Evolutionary conservation across 2,888 invertebrate species (phyloP).

Genomic region (Xestobium rufovillosum): DNA sequence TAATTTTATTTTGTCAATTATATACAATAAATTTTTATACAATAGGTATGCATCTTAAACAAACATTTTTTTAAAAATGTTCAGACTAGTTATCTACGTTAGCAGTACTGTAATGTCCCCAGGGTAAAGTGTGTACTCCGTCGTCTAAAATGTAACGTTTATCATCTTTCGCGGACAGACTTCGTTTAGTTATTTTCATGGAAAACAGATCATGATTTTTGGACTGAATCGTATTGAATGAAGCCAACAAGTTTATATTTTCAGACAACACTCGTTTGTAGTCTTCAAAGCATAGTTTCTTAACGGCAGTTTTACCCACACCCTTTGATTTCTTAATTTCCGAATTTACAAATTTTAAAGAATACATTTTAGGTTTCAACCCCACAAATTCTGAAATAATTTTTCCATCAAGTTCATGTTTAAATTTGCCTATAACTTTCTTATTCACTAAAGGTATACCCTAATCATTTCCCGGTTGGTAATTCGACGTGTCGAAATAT

Average conservation of each 20-base stretch:
- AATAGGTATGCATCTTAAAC: too few relatives aligned
- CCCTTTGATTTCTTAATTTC: conserved; percentile 12
- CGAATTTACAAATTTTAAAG: conserved; percentile 17
- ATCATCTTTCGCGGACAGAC: conserved; percentile 12
- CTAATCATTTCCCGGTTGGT: too few relatives aligned
- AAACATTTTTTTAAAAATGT: too few relatives aligned
- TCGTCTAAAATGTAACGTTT: conserved; percentile 14
- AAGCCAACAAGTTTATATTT: conserved; percentile 4
- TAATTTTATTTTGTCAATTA: too few relatives aligned
- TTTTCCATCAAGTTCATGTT: too few relatives aligned
- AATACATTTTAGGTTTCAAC: conserved; percentile 20
- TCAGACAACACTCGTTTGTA: conserved; percentile 12
- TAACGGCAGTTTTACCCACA: conserved; percentile 13
- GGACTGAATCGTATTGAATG: conserved; percentile 10
- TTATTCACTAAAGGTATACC: too few relatives aligned
- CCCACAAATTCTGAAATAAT: too few relatives aligned
- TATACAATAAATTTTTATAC: too few relatives aligned
- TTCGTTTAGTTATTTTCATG: conserved; percentile 16
- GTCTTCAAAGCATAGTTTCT: conserved; percentile 14
- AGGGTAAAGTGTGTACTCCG: conserved; percentile 13
- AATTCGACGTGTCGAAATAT: too few relatives aligned
- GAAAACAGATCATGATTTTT: conserved; percentile 15
- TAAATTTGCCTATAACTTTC: too few relatives aligned
- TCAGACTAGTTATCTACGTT: too few relatives aligned
- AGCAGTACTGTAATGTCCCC: conserved; percentile 13